Conservation (phyloP, 2,888 invertebrate genomes). For the Camponotus fellah region DNA sequence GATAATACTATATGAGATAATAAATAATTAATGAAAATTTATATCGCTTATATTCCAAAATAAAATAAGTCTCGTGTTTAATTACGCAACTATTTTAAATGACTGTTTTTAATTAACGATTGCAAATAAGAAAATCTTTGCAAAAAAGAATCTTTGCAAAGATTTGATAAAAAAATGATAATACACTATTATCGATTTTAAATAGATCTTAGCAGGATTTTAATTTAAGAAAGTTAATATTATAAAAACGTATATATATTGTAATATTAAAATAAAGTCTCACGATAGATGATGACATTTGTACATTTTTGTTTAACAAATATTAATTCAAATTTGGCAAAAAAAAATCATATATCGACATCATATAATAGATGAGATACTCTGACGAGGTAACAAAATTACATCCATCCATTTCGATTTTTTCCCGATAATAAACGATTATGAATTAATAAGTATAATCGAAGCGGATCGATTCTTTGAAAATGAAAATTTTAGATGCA, state of each 20-base stretch:
- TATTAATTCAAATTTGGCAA: neutral
- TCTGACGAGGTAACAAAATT: neutral
- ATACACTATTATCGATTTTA: neutral
- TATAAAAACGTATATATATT: neutral
- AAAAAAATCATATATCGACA: neutral
- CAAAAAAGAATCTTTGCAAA: slow-evolving; percentile 18
- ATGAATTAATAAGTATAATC: neutral
- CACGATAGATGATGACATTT: neutral
- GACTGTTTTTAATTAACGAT: slow-evolving; percentile 9
- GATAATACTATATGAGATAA: neutral
- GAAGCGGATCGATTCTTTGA: neutral
- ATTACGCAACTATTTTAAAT: neutral
- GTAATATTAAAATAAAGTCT: neutral
- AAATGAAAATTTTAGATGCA: neutral
- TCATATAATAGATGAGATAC: neutral
- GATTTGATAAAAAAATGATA: neutral
- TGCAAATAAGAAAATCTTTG: slow-evolving; percentile 18
- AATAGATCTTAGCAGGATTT: neutral
- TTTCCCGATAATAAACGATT: neutral
- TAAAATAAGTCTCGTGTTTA: neutral
- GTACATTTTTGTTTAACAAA: neutral
- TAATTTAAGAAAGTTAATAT: neutral
- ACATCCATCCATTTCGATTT: neutral
- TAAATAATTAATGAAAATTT: neutral
- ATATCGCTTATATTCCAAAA: neutral